Base-by-base conservation (phyloP, 2,797 vertebrate genomes). In the Micropoecilia bifurca region DNA sequence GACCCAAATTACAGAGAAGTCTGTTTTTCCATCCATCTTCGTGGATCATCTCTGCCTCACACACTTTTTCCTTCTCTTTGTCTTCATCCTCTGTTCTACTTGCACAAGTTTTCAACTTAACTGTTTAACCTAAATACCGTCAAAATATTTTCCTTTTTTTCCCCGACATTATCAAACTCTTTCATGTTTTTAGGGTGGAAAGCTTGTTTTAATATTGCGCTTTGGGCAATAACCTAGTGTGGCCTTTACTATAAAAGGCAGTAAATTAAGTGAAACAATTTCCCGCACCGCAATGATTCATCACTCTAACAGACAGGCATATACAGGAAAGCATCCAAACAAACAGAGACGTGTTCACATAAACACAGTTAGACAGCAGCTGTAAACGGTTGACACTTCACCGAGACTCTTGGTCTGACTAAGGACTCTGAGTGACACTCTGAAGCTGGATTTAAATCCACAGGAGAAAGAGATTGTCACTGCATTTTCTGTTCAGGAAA, bases 1-100 rank as follows among this genome's bases (percentile, higher is more conserved):
- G 83, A 87, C 86, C 87, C 85, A 85, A 85, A 90, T 88, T 88
- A 87, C 75, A 88, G 73, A 75, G 47, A 73, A 83, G 59, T 57
- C 72, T 81, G 66, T 90, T 87, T 80, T 75, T 82, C 73, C 78
- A 47, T 36, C 47, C 68, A 36, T 78, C 78, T 69, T 75, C 30
- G 50, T 76, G 59, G 25, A 59, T 82, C 53, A 55, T 30, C 74
- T 53, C 10, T 79, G 22, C 76, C 57, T 28, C 25, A 22, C 55
- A 78, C 45, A 71, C 28, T 71, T 77, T 13, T 80, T 39, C 73
- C 73, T 57, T 47, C 61, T 78, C 6, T 71, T 79, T 45, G 28
- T 36, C 12, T 39, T 74, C 33, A 20, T 74, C 14, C 6, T 61
- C 36, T 74, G 18, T 41, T 30, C 36, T 83, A 10, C 50, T n/a